Percentiles rank a stretch among this genome's conserved stretches.
Evolutionary conservation across 2,113 vertebrate genomes (phyloP).

Genomic region (Vireo altiloquus): DNA sequence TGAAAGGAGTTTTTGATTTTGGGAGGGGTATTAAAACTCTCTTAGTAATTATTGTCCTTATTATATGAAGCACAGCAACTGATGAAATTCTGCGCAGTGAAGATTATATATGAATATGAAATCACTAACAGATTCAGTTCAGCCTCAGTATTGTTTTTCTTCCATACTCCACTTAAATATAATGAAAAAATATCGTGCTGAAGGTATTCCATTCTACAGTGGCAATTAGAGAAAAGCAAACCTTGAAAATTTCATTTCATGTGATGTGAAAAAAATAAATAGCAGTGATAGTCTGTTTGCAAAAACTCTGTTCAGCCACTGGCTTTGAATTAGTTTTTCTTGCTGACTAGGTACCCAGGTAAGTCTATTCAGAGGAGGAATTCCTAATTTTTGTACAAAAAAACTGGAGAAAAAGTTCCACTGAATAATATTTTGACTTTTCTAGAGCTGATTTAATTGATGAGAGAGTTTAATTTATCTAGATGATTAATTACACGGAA

Average conservation of each 20-base stretch:
- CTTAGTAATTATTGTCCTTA: neutral
- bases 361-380: neutral
- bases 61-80: neutral
- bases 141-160: neutral
- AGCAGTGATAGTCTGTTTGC: rapidly evolving
- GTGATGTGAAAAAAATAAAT: neutral
- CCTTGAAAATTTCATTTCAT: neutral
- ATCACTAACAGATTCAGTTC: neutral
- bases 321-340: neutral
- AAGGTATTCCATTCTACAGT: neutral
- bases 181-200: neutral
- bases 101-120: neutral
- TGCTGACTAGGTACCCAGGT: neutral
- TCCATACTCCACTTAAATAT: neutral
- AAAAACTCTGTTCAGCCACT: neutral
- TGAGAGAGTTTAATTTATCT: neutral
- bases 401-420: neutral
- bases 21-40: neutral
- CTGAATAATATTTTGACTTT: neutral
- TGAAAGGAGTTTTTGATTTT: neutral
- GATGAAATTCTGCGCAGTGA: neutral
- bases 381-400: neutral
- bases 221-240: neutral
- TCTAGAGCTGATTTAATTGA: neutral
- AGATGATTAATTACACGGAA: neutral